These are phyloP conservation scores for Terrapene triunguis DNA, from an alignment of 2,113 vertebrate genomes.

Conservation along the genomic window DNA sequence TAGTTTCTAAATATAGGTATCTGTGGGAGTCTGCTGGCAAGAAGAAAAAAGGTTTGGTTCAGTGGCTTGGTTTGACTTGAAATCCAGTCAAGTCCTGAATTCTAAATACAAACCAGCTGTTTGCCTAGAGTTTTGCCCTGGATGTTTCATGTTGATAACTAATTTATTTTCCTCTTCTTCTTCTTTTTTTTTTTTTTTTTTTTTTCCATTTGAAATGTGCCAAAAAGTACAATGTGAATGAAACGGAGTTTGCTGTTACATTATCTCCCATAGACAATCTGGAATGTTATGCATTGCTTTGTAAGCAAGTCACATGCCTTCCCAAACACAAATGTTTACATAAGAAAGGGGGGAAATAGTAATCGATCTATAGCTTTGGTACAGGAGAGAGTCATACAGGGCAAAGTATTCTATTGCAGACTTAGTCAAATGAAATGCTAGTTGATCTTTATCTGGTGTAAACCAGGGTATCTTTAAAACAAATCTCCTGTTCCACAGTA, in stretches of 20 bases:
- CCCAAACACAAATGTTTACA: slow-evolving; percentile 46
- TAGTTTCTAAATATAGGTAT: slow-evolving; percentile 84
- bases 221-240: background rate
- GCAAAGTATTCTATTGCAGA: slow-evolving; percentile 52
- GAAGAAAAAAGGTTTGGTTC: slow-evolving; percentile 68
- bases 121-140: slow-evolving; percentile 66
- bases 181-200: background rate
- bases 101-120: slow-evolving; percentile 87
- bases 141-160: slow-evolving; percentile 28
- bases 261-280: slow-evolving; percentile 16
- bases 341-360: slow-evolving; percentile 56
- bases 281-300: background rate
- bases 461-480: slow-evolving; percentile 64
- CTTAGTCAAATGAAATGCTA: slow-evolving; percentile 49
- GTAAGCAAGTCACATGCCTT: background rate
- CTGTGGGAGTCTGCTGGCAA: slow-evolving; percentile 80
- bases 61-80: slow-evolving; percentile 81
- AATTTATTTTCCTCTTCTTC: background rate
- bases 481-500: slow-evolving; percentile 75
- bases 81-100: slow-evolving; percentile 79
- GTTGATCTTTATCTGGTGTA: slow-evolving; percentile 52
- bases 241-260: background rate
- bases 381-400: slow-evolving; percentile 55
- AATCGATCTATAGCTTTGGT: background rate
- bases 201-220: slow-evolving; percentile 45